Evolutionary conservation across 2,797 vertebrate genomes (phyloP).

Genomic region (Phrynocephalus forsythii): DNA sequence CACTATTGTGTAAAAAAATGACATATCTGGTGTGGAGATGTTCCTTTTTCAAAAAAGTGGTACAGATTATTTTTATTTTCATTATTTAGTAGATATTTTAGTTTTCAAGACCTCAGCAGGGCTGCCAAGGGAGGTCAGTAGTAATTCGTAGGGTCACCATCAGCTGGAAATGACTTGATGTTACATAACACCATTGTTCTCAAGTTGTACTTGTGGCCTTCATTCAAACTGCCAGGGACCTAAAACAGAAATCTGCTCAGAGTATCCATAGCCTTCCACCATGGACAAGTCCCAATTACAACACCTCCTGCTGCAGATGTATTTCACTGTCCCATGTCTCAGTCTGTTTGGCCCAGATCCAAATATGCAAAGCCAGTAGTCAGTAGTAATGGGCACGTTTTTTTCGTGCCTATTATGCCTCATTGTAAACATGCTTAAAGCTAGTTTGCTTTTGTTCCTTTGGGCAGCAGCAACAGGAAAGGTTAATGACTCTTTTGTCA

Average conservation of each 20-base stretch:
- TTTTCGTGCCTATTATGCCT: conserved; percentile 47
- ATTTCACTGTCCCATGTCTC: conserved; percentile 50
- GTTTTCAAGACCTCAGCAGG: too few species aligned
- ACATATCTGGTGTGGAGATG: background rate
- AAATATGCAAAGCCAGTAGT: conserved; percentile 46
- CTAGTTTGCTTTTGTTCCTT: conserved; percentile 63
- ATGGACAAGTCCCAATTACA: conserved; percentile 35
- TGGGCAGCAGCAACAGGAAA: conserved; percentile 64
- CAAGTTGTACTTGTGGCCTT: too few species aligned
- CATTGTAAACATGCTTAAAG: conserved; percentile 60
- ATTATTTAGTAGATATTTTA: too few species aligned
- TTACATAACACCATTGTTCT: too few species aligned
- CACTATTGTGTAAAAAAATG: background rate
- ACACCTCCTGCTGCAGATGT: conserved; percentile 50
- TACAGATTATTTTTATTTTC: too few species aligned
- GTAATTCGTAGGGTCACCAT: too few species aligned
- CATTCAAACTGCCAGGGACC: too few species aligned
- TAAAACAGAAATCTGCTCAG: background rate
- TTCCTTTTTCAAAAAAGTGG: background rate
- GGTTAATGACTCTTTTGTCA: conserved; percentile 70
- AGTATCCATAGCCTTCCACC: conserved; percentile 65
- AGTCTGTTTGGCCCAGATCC: conserved; percentile 51
- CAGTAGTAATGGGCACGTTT: conserved; percentile 31
- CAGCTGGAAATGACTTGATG: too few species aligned
- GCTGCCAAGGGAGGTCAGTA: too few species aligned